Percentiles rank a stretch among this genome's conserved stretches.
Conservation (phyloP, 2,797 vertebrate species). For the Stomatorhinus walkeri region DNA sequence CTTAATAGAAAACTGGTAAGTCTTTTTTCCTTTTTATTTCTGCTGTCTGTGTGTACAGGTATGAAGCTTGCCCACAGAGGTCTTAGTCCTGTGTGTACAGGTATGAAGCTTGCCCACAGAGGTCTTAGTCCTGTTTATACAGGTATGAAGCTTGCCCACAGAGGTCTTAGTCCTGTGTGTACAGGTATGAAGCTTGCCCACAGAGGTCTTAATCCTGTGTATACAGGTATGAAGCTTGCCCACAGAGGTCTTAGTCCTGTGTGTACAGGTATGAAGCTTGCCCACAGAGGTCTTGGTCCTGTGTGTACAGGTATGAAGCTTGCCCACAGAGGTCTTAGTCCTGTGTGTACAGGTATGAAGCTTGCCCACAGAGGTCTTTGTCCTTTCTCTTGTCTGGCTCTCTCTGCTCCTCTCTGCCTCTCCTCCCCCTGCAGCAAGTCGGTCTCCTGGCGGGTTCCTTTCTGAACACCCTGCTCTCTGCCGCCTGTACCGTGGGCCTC, state of each 20-base stretch:
- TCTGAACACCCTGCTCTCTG: constrained; percentile 71
- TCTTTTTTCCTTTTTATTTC: neutral
- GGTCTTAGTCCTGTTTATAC: no score
- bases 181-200: no score
- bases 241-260: no score
- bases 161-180: no score
- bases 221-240: no score
- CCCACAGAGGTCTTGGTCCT: no score
- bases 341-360: no score
- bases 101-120: no score
- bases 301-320: neutral
- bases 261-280: neutral
- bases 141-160: no score
- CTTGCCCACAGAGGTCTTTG: neutral
- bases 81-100: neutral
- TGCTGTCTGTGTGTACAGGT: neutral
- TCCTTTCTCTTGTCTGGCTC: neutral
- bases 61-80: neutral
- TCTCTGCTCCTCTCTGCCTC: neutral
- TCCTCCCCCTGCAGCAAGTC: constrained; percentile 67
- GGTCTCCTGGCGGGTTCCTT: constrained; percentile 63
- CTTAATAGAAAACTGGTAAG: constrained; percentile 63
- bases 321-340: no score
- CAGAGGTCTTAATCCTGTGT: no score
- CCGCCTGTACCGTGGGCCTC: constrained; percentile 72